phyloP scores from a whole-genome alignment of 2,797 vertebrate species.

The Uromys caudimaculatus region DNA sequence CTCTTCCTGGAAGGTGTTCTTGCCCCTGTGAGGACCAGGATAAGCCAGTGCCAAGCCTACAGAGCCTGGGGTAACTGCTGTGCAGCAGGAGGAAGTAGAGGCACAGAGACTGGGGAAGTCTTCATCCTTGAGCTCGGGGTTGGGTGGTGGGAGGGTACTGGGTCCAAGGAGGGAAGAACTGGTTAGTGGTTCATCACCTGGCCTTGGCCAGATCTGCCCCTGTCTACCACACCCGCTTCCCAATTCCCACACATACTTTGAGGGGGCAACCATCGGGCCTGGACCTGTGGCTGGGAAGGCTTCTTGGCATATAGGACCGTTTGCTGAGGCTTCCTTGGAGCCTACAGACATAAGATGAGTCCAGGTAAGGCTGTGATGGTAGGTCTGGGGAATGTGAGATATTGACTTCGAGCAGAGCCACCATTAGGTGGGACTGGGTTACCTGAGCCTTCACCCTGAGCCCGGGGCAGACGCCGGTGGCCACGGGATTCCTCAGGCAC shows the following conservation, averaged over 20 bases:
- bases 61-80: conserved; percentile 54
- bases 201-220: background rate
- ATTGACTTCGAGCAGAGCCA: background rate
- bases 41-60: conserved; percentile 87
- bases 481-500: conserved; percentile 88
- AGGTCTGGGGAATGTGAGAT: too few relatives aligned
- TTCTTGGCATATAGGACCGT: conserved; percentile 87
- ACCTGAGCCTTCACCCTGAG: conserved; percentile 84
- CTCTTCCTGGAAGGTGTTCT: conserved; percentile 95
- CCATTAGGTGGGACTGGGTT: background rate
- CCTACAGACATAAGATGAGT: background rate
- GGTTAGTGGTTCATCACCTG: background rate
- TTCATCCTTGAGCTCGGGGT: conserved; percentile 93
- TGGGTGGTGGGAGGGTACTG: conserved; percentile 84
- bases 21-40: conserved; percentile 87
- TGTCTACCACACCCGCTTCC: background rate
- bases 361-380: background rate
- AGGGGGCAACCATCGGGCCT: conserved; percentile 68
- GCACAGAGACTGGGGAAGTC: conserved; percentile 94
- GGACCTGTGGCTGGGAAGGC: conserved; percentile 91
- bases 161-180: background rate
- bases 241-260: conserved; percentile 77
- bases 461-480: conserved; percentile 83
- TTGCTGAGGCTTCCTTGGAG: conserved; percentile 88
- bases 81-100: conserved; percentile 86